These are phyloP conservation scores for Berghia stephanieae DNA, from an alignment of 1,140 invertebrate genomes.

Conservation along the genomic window DNA sequence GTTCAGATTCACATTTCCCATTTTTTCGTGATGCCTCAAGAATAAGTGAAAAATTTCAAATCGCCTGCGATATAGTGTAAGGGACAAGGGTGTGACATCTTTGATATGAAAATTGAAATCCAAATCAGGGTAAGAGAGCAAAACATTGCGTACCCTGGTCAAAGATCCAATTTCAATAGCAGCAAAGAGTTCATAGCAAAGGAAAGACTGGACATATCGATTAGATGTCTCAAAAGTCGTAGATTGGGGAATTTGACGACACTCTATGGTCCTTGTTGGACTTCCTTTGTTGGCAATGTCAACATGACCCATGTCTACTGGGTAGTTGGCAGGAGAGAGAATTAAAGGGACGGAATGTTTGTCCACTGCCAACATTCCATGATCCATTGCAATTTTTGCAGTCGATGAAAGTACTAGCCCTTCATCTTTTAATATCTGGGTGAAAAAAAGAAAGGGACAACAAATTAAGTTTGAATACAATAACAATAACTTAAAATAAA, in stretches of 20 bases:
- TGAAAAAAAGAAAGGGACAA: too few relatives aligned
- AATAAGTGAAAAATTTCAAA: constrained; percentile 58
- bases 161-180: constrained; percentile 46
- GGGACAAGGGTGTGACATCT: constrained; percentile 56
- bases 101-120: constrained; percentile 60
- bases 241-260: constrained; percentile 35
- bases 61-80: constrained; percentile 57
- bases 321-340: constrained; percentile 4
- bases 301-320: constrained; percentile 22
- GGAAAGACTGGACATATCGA: constrained; percentile 55
- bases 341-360: background rate
- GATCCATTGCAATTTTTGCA: too few relatives aligned
- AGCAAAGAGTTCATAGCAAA: constrained; percentile 57
- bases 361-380: constrained; percentile 15
- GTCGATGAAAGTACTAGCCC: too few relatives aligned
- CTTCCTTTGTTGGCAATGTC: constrained; percentile 25
- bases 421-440: too few relatives aligned
- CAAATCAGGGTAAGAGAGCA: constrained; percentile 57
- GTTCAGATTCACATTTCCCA: constrained; percentile 53
- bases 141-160: constrained; percentile 48
- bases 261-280: constrained; percentile 31
- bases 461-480: too few relatives aligned
- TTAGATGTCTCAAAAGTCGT: constrained; percentile 58
- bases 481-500: too few relatives aligned
- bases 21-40: constrained; percentile 56